Conservation (phyloP, 2,888 invertebrate genomes). For the Steinernema hermaphroditum region DNA sequence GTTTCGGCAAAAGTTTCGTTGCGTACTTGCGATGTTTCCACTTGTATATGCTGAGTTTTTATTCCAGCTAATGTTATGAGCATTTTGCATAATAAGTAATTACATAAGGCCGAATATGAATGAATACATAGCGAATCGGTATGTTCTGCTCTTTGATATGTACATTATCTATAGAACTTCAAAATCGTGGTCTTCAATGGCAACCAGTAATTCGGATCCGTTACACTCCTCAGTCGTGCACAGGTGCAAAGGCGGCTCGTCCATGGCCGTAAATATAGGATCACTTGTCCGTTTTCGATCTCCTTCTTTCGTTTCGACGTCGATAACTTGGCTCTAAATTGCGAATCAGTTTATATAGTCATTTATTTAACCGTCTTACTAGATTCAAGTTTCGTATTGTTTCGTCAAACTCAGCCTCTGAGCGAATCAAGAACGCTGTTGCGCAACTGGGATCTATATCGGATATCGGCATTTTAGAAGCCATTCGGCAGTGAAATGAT, state of each 20-base stretch:
- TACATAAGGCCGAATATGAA: neutral
- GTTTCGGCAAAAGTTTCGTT: no score
- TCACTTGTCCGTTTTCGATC: conserved; percentile 46
- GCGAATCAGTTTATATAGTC: neutral
- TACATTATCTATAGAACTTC: neutral
- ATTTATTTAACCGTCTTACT: neutral
- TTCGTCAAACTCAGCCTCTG: conserved; percentile 36
- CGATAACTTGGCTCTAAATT: conserved; percentile 51
- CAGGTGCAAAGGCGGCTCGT: conserved; percentile 7
- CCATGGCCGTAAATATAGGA: conserved; percentile 44
- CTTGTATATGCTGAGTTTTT: no score
- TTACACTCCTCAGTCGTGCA: neutral
- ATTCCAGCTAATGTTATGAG: neutral
- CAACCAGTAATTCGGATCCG: neutral
- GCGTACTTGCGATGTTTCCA: no score
- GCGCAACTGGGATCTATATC: conserved; percentile 56
- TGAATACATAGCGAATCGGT: neutral
- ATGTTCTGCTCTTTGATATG: neutral
- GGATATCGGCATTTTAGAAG: conserved; percentile 34
- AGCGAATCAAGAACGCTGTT: conserved; percentile 51
- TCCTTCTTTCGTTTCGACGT: conserved; percentile 47
- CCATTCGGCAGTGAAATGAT: conserved; percentile 36
- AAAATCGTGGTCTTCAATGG: conserved; percentile 21
- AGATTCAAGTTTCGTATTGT: conserved; percentile 14
- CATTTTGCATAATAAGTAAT: neutral